Evolutionary conservation across 2,797 vertebrate genomes (phyloP).

Genomic region (Lagodon rhomboides): DNA sequence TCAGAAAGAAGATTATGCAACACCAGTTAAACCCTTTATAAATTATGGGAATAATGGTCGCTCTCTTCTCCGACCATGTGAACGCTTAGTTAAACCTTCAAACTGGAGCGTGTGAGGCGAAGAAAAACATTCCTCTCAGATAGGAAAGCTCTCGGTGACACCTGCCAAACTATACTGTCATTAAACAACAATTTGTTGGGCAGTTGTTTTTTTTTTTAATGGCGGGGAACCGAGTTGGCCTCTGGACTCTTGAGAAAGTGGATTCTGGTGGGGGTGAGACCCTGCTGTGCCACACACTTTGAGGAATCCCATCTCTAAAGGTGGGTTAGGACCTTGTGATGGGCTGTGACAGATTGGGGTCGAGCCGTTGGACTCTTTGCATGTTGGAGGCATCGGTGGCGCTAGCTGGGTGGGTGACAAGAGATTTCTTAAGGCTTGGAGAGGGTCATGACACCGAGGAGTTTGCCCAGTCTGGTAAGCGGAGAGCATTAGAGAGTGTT

Average conservation of each 20-base stretch:
- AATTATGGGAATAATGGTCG: constrained; percentile 71
- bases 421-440: constrained; percentile 79
- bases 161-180: constrained; percentile 57
- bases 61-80: constrained; percentile 67
- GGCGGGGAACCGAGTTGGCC: constrained; percentile 30
- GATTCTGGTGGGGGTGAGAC: constrained; percentile 32
- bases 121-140: constrained; percentile 49
- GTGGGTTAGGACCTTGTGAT: constrained; percentile 76
- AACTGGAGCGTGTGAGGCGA: constrained; percentile 56
- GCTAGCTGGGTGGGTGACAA: constrained; percentile 71
- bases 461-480: constrained; percentile 70
- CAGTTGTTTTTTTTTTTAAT: constrained; percentile 47
- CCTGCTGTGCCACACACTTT: constrained; percentile 67
- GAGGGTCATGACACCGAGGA: constrained; percentile 75
- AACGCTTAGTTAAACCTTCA: constrained; percentile 65
- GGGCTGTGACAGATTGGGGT: constrained; percentile 83
- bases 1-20: constrained; percentile 78
- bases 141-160: constrained; percentile 33
- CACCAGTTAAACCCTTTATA: constrained; percentile 66
- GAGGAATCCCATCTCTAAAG: constrained; percentile 57
- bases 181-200: constrained; percentile 63
- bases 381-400: constrained; percentile 61
- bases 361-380: constrained; percentile 65
- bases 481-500: constrained; percentile 56
- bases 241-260: constrained; percentile 24